Conservation (phyloP, 1,140 invertebrate species). For the Drusus annulatus region DNA sequence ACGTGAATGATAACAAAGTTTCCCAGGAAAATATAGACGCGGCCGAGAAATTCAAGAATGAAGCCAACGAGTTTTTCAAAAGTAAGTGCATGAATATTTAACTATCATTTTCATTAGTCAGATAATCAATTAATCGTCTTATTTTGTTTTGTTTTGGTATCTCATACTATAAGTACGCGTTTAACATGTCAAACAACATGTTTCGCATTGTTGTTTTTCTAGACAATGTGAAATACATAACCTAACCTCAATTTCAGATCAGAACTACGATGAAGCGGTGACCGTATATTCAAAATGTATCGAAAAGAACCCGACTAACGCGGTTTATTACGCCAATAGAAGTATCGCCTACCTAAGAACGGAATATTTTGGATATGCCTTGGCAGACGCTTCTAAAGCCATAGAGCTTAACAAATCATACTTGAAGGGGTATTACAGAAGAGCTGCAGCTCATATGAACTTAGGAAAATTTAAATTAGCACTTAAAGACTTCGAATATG, state of each 20-base stretch:
- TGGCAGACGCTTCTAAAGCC: slow-evolving; percentile 92
- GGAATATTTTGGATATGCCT: slow-evolving; percentile 94
- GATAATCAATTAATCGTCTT: neutral
- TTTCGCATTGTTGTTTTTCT: slow-evolving; percentile 19
- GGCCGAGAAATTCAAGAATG: slow-evolving; percentile 85
- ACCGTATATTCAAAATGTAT: slow-evolving; percentile 94
- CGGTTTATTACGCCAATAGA: slow-evolving; percentile 93
- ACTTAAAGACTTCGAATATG: slow-evolving; percentile 96
- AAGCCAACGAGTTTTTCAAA: slow-evolving; percentile 90
- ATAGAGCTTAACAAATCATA: slow-evolving; percentile 92
- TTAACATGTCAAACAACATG: neutral
- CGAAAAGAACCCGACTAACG: slow-evolving; percentile 85
- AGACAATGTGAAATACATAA: slow-evolving; percentile 41
- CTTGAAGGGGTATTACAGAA: slow-evolving; percentile 95
- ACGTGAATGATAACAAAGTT: slow-evolving; percentile 32
- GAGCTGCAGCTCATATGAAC: slow-evolving; percentile 97
- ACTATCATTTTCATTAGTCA: slow-evolving; percentile 13
- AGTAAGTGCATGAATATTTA: slow-evolving; percentile 71
- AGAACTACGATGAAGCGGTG: slow-evolving; percentile 92
- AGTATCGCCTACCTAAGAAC: slow-evolving; percentile 94
- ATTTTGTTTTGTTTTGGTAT: neutral
- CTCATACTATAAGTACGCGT: no score
- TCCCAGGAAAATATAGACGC: slow-evolving; percentile 67
- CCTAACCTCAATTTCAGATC: slow-evolving; percentile 75
- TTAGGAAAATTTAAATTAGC: slow-evolving; percentile 98